These are phyloP conservation scores for Listronotus bonariensis DNA, from an alignment of 1,140 invertebrate genomes.

Conservation along the genomic window DNA sequence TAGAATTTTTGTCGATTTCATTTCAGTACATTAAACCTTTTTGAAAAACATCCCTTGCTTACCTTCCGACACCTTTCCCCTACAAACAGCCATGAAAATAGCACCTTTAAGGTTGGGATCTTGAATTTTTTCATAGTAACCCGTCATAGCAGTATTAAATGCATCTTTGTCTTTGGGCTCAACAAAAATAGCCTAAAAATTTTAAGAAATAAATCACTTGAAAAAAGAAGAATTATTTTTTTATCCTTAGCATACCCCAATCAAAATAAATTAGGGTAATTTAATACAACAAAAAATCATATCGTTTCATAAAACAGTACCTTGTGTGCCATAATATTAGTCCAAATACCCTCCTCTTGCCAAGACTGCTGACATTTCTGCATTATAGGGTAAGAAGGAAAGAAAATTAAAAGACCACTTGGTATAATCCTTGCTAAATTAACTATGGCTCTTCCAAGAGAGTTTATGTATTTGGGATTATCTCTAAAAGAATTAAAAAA, in stretches of 20 bases:
- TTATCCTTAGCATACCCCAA: too few species aligned
- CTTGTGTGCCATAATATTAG: conserved; percentile 73
- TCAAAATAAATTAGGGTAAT: neutral
- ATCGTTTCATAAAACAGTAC: conserved; percentile 47
- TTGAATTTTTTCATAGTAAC: conserved; percentile 84
- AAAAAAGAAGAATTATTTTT: too few species aligned
- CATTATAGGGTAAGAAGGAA: conserved; percentile 94
- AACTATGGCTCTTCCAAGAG: conserved; percentile 79
- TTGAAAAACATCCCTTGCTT: neutral
- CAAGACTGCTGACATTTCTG: conserved; percentile 78
- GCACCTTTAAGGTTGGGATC: conserved; percentile 77
- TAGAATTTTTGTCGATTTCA: too few species aligned
- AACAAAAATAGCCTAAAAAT: conserved; percentile 72
- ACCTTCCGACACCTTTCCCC: conserved; percentile 97
- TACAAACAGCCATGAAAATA: conserved; percentile 93
- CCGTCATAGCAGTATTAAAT: conserved; percentile 79
- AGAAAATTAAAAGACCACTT: conserved; percentile 95
- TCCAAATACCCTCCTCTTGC: conserved; percentile 84
- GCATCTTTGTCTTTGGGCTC: conserved; percentile 85
- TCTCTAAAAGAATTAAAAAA: conserved; percentile 59
- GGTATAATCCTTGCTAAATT: conserved; percentile 86
- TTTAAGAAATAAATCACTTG: too few species aligned
- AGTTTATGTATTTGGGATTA: conserved; percentile 79
- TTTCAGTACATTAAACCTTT: too few species aligned
- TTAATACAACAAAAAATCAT: too few species aligned